Evolutionary conservation across 2,888 invertebrate species (phyloP).

Genomic region (Pyrochroa serraticornis): DNA sequence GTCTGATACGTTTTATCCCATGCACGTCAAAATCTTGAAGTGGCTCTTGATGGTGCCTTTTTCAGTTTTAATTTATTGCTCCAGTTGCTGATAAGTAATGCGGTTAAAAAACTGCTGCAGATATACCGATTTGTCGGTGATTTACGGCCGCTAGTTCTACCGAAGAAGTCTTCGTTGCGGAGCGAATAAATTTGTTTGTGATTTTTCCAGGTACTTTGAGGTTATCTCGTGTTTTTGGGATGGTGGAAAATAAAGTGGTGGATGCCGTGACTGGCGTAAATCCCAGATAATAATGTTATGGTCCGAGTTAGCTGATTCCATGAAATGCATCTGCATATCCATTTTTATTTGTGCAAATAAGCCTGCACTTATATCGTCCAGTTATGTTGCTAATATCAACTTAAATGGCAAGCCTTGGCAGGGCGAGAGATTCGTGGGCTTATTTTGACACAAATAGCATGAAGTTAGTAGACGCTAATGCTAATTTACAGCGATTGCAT

Average conservation of each 20-base stretch:
- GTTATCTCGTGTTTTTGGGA: no score
- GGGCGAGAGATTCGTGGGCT: slow-evolving; percentile 50
- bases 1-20: slow-evolving; percentile 4
- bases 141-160: slow-evolving; percentile 7
- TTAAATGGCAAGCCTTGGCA: slow-evolving; percentile 29
- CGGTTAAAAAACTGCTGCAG: slow-evolving; percentile 7
- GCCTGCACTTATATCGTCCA: slow-evolving; percentile 35
- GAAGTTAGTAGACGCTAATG: slow-evolving; percentile 58
- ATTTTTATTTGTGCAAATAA: slow-evolving; percentile 36
- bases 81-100: slow-evolving; percentile 14
- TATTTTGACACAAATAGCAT: slow-evolving; percentile 57
- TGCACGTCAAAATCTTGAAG: background rate
- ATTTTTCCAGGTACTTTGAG: no score
- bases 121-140: slow-evolving; percentile 19
- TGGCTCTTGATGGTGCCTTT: slow-evolving; percentile 17
- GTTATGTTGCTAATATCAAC: slow-evolving; percentile 31
- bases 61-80: slow-evolving; percentile 18
- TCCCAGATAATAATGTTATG: no score
- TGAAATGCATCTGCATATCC: background rate
- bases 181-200: no score
- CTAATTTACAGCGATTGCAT: slow-evolving; percentile 59
- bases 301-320: no score
- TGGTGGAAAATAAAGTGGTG: no score
- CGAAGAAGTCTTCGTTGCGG: no score
- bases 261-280: no score